Evolutionary conservation across 2,797 vertebrate genomes (phyloP).

Genomic region (Falco novaeseelandiae): DNA sequence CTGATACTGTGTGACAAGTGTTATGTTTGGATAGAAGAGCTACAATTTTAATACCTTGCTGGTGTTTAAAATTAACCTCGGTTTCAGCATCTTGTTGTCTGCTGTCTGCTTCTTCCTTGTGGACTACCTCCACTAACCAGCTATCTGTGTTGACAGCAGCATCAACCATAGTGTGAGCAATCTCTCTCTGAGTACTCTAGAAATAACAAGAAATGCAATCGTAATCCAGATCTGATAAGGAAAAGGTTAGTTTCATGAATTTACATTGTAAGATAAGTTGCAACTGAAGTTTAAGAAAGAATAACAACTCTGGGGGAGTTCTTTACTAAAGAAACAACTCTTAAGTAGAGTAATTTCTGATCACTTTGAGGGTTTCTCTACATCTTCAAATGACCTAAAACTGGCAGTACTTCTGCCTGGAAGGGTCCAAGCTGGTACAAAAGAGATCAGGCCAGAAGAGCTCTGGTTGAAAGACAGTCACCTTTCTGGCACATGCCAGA

Average conservation of each 20-base stretch:
- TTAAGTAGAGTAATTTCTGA: not conserved
- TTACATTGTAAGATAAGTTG: not conserved
- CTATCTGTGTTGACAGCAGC: constrained; percentile 14
- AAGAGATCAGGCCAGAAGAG: not conserved
- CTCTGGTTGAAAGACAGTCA: not conserved
- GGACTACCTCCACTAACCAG: not conserved
- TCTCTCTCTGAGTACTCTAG: not conserved
- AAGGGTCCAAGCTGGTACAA: not conserved
- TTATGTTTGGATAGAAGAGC: not conserved
- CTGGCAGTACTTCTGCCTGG: not conserved
- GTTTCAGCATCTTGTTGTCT: not conserved
- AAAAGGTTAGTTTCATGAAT: not conserved
- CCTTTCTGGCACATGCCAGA: not conserved
- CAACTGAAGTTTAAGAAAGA: not conserved
- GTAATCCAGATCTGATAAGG: not conserved
- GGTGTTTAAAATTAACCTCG: not conserved
- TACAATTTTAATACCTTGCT: not conserved
- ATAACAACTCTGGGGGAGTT: not conserved
- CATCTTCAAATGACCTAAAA: not conserved
- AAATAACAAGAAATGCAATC: constrained; percentile 9
- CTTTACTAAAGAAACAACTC: not conserved
- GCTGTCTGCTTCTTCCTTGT: not conserved
- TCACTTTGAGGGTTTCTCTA: not conserved
- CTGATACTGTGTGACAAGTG: not conserved
- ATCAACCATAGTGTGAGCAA: not conserved